phyloP scores from a whole-genome alignment of 2,888 invertebrate species.

The Pemphredon lugubris region DNA sequence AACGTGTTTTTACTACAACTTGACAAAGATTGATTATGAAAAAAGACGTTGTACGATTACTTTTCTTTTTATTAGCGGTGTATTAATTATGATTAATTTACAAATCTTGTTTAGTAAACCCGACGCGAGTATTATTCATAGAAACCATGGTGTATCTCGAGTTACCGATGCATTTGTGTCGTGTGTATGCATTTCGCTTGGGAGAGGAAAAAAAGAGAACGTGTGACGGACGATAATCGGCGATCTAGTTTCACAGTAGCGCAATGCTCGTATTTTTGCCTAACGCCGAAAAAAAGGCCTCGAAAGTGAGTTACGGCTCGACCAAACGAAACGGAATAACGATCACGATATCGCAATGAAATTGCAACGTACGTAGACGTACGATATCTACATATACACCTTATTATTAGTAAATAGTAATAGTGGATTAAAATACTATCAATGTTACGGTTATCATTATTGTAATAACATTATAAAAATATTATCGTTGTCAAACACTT shows the following conservation, averaged over 20 bases:
- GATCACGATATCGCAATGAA: not conserved
- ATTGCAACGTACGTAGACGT: not conserved
- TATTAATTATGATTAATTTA: no score
- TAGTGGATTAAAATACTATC: no score
- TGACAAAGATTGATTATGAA: not conserved
- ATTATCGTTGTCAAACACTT: no score
- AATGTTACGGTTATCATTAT: no score
- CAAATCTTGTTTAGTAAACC: no score
- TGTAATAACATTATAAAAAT: no score
- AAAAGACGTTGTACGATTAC: no score
- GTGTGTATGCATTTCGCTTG: not conserved
- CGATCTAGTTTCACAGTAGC: slow-evolving; percentile 25
- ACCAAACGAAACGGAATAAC: not conserved
- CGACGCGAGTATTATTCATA: no score
- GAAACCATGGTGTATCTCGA: no score
- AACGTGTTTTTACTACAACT: not conserved
- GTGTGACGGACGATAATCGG: slow-evolving; percentile 5
- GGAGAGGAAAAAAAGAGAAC: slow-evolving; percentile 8
- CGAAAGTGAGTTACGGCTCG: not conserved
- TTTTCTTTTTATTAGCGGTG: no score
- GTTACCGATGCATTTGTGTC: not conserved
- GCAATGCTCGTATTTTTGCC: slow-evolving; percentile 5
- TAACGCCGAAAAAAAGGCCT: not conserved
- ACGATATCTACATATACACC: not conserved
- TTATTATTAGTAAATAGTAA: no score